Base-by-base conservation (phyloP, 2,113 vertebrate genomes). In the Eulemur rufifrons region DNA sequence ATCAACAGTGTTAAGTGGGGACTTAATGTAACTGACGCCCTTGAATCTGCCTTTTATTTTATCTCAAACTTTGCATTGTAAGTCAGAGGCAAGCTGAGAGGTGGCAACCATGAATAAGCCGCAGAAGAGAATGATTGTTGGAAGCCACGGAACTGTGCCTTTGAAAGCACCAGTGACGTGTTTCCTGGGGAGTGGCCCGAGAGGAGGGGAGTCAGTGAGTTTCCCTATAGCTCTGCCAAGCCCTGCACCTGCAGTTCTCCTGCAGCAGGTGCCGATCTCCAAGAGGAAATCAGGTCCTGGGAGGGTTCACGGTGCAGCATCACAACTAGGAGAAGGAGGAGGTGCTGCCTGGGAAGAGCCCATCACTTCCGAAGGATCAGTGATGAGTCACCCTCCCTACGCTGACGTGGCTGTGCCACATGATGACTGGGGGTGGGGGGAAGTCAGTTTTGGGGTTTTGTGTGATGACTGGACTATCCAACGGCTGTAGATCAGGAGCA, bases 381-480 rank as follows among this genome's bases (percentile, higher is more conserved):
- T 10, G 9, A 8, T 34, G 50, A 73, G 34, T 86, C 59, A 76
- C 1, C 1, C 18, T 11, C 18, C 21, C 27, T 29, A 5, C 0
- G 25, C 6, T 11, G 45, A n/a, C 32, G 17, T 1, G 2, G 71
- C 32, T 23, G 59, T 56, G 11, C 32, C 54, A 12, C 2, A 0
- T 50, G 2, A 25, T 68, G 63, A 52, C 34, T 4, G 29, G 25
- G 25, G 32, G 29, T 47, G 47, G n/a, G 56, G 34, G 52, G 32
- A 32, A 52, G 17, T 14, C 21, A 27, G 5, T n/a, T 29, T 14
- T 25, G 9, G 13, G n/a, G n/a, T 0, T 1, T 13, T 4, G 2
- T 3, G 25, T 63, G 66, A 13, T 39, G 34, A 17, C 21, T 54
- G 27, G 25, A 54, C 45, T 23, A 10, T 84, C 39, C 15, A 17